Evolutionary conservation across 2,797 vertebrate genomes (phyloP).

Genomic region (Holocentrus rufus): DNA sequence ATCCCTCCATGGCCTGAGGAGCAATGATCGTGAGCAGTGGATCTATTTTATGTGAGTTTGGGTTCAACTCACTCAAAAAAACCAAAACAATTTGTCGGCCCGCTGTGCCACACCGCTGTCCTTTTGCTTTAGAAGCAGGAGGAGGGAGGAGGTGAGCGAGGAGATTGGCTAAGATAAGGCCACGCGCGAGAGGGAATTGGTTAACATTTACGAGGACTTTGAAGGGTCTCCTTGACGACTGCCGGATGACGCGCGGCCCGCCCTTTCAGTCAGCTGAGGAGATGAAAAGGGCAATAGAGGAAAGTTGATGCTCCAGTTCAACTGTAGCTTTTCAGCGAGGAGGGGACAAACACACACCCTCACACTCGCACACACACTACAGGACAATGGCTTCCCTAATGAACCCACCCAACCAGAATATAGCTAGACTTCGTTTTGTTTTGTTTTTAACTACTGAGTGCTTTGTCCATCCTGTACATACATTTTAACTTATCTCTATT

Average conservation of each 20-base stretch:
- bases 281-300: neutral
- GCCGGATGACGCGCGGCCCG: neutral
- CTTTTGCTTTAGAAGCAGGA: neutral
- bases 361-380: neutral
- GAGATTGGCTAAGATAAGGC: neutral
- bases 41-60: too few species aligned
- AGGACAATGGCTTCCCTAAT: neutral
- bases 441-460: slow-evolving; percentile 69
- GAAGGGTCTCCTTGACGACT: slow-evolving; percentile 8
- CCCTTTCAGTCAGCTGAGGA: slow-evolving; percentile 1
- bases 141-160: neutral
- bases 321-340: neutral
- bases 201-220: slow-evolving; percentile 16
- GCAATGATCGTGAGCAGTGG: neutral
- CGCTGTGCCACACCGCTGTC: neutral
- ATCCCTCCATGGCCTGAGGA: neutral
- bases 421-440: neutral
- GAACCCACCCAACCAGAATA: neutral
- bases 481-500: slow-evolving; percentile 80
- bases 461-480: slow-evolving; percentile 62
- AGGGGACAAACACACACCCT: neutral
- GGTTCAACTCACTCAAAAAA: too few species aligned
- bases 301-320: neutral
- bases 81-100: neutral
- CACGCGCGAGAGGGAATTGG: neutral